Evolutionary conservation across 2,888 invertebrate species (phyloP), one percentile per base, ranked within the genome.

Genomic region (Galeopsomyia nigrocyanea): DNA sequence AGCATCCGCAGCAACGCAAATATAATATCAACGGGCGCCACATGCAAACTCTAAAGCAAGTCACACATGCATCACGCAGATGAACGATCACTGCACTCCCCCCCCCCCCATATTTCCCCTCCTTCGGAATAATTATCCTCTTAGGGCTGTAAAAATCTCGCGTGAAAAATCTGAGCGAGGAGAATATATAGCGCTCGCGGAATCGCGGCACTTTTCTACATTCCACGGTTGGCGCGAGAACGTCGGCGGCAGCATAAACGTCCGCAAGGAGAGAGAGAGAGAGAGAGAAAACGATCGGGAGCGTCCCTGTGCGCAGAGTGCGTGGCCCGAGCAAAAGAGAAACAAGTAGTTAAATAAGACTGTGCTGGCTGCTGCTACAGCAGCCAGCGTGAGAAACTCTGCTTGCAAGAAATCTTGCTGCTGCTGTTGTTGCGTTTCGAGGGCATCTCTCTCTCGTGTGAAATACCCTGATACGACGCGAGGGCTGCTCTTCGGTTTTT

Each of bases 291-390:
- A 39, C 53, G 64, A 64, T 53, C 39, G 64, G 64, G 17, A 55
- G 55, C 55, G 47, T 17, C 19, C 26, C 17, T 21, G 61, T 9
- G 55, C 10, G 53, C 39, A 17, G 21, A 39, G 49, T 57, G 68
- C 68, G 55, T 60, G 73, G 73, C 26, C 64, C 68, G 22, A 53
- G 68, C 73, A 68, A 73, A 73, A 68, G 73, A 73, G 73, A 73
- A 73, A 73, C 68, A 73, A 73, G 68, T 68, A 68, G 73, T 73
- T 73, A 73, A 73, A 68, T 68, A 68, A 67, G 72, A 72, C 57
- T 68, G 63, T 57, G 58, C 50, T 14, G 50, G 50, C 17, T 16
- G 16, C 51, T 10, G 51, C 17, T 19, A n/a, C 13, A 19, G 51
- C 61, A 22, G 14, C 16, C 31, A 66, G 71, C 64, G 73, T 73